These are phyloP conservation scores for Ceramica pisi DNA, from an alignment of 2,888 invertebrate species.

Conservation along the genomic window DNA sequence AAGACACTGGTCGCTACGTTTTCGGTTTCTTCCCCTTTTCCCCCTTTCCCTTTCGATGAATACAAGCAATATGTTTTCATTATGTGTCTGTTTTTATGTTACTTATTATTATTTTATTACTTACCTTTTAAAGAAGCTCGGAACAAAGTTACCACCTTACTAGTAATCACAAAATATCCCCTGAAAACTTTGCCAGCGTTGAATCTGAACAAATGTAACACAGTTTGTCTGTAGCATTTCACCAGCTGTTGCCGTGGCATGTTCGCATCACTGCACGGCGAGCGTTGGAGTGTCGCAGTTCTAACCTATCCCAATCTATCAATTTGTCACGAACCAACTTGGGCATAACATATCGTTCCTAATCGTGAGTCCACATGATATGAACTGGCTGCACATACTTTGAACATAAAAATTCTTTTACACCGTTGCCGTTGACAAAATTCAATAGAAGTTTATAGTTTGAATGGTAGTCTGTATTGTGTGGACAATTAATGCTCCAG, in stretches of 20 bases:
- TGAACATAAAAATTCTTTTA: too few relatives aligned
- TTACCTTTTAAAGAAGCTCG: neutral
- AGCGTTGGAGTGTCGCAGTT: neutral
- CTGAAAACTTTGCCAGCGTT: constrained; percentile 3
- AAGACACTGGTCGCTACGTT: too few relatives aligned
- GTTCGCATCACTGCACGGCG: constrained; percentile 1
- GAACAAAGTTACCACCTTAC: neutral
- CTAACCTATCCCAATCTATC: constrained; percentile 11
- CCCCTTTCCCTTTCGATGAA: too few relatives aligned
- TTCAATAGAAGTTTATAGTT: too few relatives aligned
- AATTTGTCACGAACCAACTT: neutral
- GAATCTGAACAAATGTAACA: neutral
- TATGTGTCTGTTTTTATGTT: too few relatives aligned
- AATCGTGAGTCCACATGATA: too few relatives aligned
- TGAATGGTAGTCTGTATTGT: too few relatives aligned
- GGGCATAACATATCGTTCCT: too few relatives aligned
- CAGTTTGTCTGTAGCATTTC: neutral
- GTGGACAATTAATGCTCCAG: neutral
- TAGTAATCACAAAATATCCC: neutral
- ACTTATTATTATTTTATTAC: neutral
- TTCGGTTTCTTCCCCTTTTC: too few relatives aligned
- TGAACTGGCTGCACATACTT: too few relatives aligned
- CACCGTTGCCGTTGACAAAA: too few relatives aligned
- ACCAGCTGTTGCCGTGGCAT: constrained; percentile 15
- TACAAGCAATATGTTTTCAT: too few relatives aligned